Percentiles rank a stretch among this genome's conserved stretches.
These are phyloP conservation scores for Protula sp. DNA, from an alignment of 2,888 invertebrate genomes.

Conservation along the genomic window DNA sequence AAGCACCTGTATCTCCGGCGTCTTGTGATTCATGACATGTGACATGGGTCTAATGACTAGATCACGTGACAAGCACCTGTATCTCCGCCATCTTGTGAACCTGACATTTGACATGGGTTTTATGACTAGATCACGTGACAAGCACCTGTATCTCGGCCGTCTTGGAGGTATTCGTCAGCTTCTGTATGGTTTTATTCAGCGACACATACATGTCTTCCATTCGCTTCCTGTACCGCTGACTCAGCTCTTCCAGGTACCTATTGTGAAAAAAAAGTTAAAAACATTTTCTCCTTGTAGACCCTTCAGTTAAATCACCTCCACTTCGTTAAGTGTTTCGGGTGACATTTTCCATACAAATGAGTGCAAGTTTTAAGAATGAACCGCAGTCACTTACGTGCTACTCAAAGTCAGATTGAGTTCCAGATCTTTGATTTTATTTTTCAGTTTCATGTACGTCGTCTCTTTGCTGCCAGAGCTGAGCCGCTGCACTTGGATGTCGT, in stretches of 20 bases:
- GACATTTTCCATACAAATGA: too few relatives aligned
- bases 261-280: not conserved
- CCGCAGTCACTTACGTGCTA: slow-evolving; percentile 65
- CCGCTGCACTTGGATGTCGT: slow-evolving; percentile 12
- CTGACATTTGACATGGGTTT: too few relatives aligned
- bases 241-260: slow-evolving; percentile 86
- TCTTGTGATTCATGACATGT: too few relatives aligned
- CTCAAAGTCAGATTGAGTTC: slow-evolving; percentile 96
- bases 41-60: too few relatives aligned
- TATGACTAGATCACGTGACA: too few relatives aligned
- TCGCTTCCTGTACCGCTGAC: slow-evolving; percentile 89
- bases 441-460: slow-evolving; percentile 70
- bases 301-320: too few relatives aligned
- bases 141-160: slow-evolving; percentile 24
- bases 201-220: slow-evolving; percentile 87
- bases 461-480: slow-evolving; percentile 24
- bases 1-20: too few relatives aligned
- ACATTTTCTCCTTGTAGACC: not conserved
- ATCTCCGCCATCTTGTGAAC: too few relatives aligned
- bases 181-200: slow-evolving; percentile 71
- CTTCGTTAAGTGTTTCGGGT: too few relatives aligned
- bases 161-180: slow-evolving; percentile 52
- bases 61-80: too few relatives aligned
- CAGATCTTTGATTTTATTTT: slow-evolving; percentile 89
- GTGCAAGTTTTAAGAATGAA: too few relatives aligned